Base-by-base conservation (phyloP, 2,113 vertebrate species). In the Elaphurus davidianus region DNA sequence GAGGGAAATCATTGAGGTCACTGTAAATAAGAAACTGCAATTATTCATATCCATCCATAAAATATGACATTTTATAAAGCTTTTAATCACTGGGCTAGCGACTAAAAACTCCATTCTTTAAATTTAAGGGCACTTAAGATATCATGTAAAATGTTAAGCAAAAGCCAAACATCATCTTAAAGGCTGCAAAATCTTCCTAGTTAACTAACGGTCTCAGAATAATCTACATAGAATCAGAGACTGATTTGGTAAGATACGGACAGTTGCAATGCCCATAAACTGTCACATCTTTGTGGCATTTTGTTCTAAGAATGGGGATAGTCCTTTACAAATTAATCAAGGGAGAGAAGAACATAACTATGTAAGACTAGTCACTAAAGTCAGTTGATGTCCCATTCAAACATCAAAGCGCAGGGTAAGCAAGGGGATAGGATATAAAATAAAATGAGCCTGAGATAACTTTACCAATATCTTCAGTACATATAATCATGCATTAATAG, bases 81-180 rank as follows among this genome's bases (percentile, higher is more conserved):
- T 94, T 36, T 74, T 92, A 90, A 87, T 95, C 81, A 89, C 36
- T 87, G n/a, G 40, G 6, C 90, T 78, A 87, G 55, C 10, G 60
- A 86, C 36, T 21, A 54, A 78, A 96, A 96, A 36, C 19, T 81
- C 96, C 57, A 95, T 67, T 96, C 71, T 94, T 97, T 82, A 90
- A 96, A 95, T 67, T 60, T 92, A 90, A 67, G 40, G 85, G 88
- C 85, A 94, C 27, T 85, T 91, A 40, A 88, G 85, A 87, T 27
- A 93, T 7, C 43, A 94, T 79, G 87, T 96, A 88, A 98, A 97
- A 94, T 91, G 82, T 91, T 96, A 95, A 96, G 15, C 28, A 94
- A 90, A 98, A 97, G 86, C 23, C 30, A 92, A 60, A 79, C 90
- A 88, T 92, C 89, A 83, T 94, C 43, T 82, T 90, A 81, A 94